Percentiles rank a stretch among this genome's conserved stretches.
phyloP scores from a whole-genome alignment of 2,888 invertebrate species.

The Melieria crassipennis region DNA sequence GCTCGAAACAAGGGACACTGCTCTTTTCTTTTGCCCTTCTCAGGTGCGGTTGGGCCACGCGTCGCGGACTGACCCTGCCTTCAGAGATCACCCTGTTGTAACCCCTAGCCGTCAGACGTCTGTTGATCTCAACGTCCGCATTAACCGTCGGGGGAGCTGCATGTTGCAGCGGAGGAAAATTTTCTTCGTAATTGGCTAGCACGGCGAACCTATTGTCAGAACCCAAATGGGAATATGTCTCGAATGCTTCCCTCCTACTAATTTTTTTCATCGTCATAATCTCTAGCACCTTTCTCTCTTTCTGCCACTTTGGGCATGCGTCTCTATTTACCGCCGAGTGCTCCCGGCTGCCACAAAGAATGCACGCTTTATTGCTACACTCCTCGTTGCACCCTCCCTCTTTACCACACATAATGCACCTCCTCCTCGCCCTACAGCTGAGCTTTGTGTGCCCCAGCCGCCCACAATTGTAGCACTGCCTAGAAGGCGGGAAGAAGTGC shows the following conservation, averaged over 20 bases:
- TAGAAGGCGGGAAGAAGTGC: background rate
- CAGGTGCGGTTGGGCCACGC: too few relatives aligned
- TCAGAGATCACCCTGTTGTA: background rate
- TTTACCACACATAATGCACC: background rate
- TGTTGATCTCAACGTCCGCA: background rate
- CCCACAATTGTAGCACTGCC: slow-evolving; percentile 4
- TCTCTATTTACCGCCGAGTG: background rate
- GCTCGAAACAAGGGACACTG: background rate
- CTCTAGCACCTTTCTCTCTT: background rate
- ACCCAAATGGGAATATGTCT: background rate
- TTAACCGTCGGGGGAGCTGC: background rate
- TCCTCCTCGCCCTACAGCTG: background rate
- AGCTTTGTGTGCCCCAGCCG: background rate
- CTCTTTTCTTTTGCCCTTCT: background rate
- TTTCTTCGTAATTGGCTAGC: background rate
- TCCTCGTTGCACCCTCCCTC: background rate
- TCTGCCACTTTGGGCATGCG: background rate
- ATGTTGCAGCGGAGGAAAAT: background rate
- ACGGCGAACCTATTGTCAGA: too few relatives aligned
- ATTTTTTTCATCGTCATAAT: slow-evolving; percentile 8
- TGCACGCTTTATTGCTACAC: background rate
- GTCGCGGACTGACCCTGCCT: too few relatives aligned
- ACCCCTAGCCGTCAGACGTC: background rate
- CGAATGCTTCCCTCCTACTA: background rate
- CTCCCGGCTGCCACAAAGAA: background rate